A percentile compares a stretch with the other conserved stretches of the same genome.
Conservation (phyloP, 2,797 vertebrate species). For the Melanotaenia nigrans region DNA sequence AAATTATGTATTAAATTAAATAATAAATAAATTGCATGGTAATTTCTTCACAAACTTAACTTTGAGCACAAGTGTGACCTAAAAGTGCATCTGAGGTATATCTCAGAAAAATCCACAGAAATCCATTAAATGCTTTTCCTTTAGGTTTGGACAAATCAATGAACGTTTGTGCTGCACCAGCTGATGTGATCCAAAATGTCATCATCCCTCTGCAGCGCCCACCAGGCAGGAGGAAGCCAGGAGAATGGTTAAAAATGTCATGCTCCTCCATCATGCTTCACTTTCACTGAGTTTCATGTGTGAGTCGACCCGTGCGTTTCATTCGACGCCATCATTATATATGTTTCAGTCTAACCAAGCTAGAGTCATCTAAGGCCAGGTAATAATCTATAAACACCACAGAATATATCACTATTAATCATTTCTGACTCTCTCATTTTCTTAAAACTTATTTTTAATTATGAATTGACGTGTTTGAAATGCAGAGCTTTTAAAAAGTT, state of each 20-base stretch:
- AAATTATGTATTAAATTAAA: no score
- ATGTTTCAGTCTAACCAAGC: constrained; percentile 9
- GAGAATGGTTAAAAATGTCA: constrained; percentile 47
- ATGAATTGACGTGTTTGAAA: not conserved
- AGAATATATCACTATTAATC: not conserved
- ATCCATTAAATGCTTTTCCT: not conserved
- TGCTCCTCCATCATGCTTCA: constrained; percentile 52
- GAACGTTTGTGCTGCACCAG: constrained; percentile 37
- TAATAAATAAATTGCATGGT: no score
- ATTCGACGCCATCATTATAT: constrained; percentile 1
- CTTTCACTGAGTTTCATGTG: constrained; percentile 60
- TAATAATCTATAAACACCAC: not conserved
- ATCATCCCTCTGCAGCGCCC: constrained; percentile 7
- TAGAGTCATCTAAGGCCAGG: constrained; percentile 1
- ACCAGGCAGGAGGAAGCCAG: constrained; percentile 35
- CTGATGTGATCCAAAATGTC: constrained; percentile 54
- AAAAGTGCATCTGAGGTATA: not conserved
- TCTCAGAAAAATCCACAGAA: constrained; percentile 3
- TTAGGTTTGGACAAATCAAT: constrained; percentile 24
- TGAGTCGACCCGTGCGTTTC: constrained; percentile 54
- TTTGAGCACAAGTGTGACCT: not conserved
- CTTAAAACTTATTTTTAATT: not conserved
- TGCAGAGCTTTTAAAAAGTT: not conserved
- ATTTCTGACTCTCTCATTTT: not conserved
- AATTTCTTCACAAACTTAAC: no score